Conservation (phyloP, 2,113 vertebrate species). For the Podocnemis expansa region DNA sequence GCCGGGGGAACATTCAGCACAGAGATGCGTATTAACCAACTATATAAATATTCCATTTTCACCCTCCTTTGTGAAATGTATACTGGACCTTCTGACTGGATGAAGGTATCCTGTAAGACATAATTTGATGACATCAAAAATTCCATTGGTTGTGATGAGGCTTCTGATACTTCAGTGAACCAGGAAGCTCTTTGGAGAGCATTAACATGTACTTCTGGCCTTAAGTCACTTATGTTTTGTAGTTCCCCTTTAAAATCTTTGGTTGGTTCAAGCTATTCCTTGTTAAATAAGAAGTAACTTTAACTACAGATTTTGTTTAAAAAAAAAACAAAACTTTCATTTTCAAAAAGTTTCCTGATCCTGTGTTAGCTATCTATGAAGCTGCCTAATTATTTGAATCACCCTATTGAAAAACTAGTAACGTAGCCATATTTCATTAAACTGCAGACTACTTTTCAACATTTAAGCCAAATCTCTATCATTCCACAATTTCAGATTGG, state of each 20-base stretch:
- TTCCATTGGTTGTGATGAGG: not conserved
- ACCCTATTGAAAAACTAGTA: not conserved
- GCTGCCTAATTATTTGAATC: not conserved
- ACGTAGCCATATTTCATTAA: not conserved
- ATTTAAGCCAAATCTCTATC: not conserved
- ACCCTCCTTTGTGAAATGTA: constrained; percentile 24
- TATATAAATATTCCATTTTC: constrained; percentile 56
- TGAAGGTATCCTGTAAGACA: constrained; percentile 21
- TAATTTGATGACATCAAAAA: not conserved
- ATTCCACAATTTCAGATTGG: not conserved
- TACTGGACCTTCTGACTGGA: not conserved
- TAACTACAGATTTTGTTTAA: constrained; percentile 13
- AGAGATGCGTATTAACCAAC: constrained; percentile 59
- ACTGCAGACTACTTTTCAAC: not conserved
- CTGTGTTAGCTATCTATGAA: not conserved
- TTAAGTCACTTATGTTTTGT: not conserved
- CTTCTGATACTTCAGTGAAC: not conserved
- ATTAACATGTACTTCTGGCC: not conserved
- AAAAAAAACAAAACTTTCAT: constrained; percentile 15
- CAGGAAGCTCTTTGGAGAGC: not conserved
- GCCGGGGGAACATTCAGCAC: constrained; percentile 44
- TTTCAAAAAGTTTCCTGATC: constrained; percentile 28
- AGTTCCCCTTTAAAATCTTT: not conserved
- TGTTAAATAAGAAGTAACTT: constrained; percentile 21
- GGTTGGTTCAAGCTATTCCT: not conserved